These are phyloP conservation scores for Sipunculus nudus DNA, from an alignment of 2,888 invertebrate genomes.

Conservation along the genomic window DNA sequence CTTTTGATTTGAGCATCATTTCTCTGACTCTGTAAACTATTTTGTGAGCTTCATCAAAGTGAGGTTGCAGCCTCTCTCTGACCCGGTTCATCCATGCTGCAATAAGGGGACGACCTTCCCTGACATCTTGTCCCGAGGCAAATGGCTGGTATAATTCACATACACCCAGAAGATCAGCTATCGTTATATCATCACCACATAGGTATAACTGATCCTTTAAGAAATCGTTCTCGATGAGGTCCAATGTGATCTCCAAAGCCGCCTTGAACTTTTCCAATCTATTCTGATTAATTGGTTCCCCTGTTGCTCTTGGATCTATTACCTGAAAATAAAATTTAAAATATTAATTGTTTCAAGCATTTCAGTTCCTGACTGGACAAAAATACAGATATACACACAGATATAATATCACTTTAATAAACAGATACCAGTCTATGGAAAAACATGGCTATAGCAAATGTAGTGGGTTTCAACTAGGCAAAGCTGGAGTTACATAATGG, in stretches of 20 bases:
- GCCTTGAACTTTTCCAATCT: conserved; percentile 43
- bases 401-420: too few relatives aligned
- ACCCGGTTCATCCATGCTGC: conserved; percentile 55
- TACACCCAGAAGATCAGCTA: conserved; percentile 58
- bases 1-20: too few relatives aligned
- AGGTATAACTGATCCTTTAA: conserved; percentile 52
- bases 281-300: conserved; percentile 46
- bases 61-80: conserved; percentile 31
- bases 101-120: conserved; percentile 46
- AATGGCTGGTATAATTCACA: conserved; percentile 60
- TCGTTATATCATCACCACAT: conserved; percentile 51
- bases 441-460: too few relatives aligned
- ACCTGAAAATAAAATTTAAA: too few relatives aligned
- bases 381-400: too few relatives aligned
- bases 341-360: too few relatives aligned
- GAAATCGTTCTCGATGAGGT: conserved; percentile 49
- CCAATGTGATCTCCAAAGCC: conserved; percentile 21
- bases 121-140: conserved; percentile 50
- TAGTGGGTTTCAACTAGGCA: too few relatives aligned
- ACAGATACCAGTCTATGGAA: too few relatives aligned
- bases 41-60: conserved; percentile 25
- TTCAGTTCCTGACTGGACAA: too few relatives aligned
- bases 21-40: too few relatives aligned
- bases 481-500: too few relatives aligned
- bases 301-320: conserved; percentile 48